Evolutionary conservation across 2,113 vertebrate genomes (phyloP).

Genomic region (Herpailurus yagouaroundi): DNA sequence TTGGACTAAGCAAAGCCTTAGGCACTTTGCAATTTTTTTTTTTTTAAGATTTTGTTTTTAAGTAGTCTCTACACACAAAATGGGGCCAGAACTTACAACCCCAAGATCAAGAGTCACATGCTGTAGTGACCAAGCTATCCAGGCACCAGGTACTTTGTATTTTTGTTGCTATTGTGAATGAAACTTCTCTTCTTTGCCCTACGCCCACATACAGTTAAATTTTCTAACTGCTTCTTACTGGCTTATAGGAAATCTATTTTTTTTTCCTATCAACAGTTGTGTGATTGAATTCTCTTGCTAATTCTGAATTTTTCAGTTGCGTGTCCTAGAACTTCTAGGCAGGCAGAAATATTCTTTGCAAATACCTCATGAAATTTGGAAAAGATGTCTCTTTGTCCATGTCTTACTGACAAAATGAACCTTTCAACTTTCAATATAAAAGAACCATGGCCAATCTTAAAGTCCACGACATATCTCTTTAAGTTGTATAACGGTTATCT

Average conservation of each 20-base stretch:
- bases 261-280: background rate
- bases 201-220: background rate
- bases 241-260: background rate
- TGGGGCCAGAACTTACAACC: background rate
- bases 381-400: background rate
- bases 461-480: background rate
- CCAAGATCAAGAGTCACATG: background rate
- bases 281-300: background rate
- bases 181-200: background rate
- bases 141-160: background rate
- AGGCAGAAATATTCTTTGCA: conserved; percentile 18
- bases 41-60: background rate
- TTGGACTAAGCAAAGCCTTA: background rate
- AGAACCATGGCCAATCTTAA: background rate
- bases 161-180: background rate
- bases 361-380: background rate
- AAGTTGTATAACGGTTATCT: background rate
- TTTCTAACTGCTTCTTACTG: conserved; percentile 1
- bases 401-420: conserved; percentile 34
- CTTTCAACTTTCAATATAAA: background rate
- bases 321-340: background rate
- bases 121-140: background rate
- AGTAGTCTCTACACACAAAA: background rate
- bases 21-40: background rate
- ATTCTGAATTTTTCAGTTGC: background rate